Evolutionary conservation across 2,113 vertebrate genomes (phyloP).

Genomic region (Phalacrocorax carbo): DNA sequence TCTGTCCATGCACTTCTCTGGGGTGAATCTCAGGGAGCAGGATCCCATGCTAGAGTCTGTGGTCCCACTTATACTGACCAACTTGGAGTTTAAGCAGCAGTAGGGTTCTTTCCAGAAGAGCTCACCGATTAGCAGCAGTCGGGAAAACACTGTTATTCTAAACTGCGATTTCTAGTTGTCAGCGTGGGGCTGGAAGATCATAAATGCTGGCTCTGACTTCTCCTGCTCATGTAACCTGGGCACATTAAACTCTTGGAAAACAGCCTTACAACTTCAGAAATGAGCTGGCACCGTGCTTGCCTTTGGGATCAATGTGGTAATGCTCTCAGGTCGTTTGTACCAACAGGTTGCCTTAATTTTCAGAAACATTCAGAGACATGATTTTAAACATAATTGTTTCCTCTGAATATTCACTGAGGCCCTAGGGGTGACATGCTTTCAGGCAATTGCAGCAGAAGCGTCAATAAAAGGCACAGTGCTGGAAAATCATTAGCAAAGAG

Average conservation of each 20-base stretch:
- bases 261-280: not conserved
- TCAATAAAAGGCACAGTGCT: conserved; percentile 2
- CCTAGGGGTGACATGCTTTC: not conserved
- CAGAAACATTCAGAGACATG: not conserved
- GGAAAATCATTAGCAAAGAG: not conserved
- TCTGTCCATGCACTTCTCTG: not conserved
- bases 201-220: not conserved
- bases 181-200: not conserved
- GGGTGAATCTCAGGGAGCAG: not conserved
- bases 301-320: not conserved
- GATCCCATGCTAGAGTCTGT: not conserved
- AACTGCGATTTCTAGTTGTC: not conserved
- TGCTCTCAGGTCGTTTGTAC: not conserved
- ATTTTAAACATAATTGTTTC: not conserved
- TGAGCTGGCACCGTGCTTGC: not conserved
- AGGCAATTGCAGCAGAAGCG: not conserved
- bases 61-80: not conserved
- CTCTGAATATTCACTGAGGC: conserved; percentile 5
- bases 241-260: not conserved
- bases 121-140: not conserved
- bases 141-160: not conserved
- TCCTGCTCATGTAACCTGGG: not conserved
- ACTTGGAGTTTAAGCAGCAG: not conserved
- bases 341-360: conserved; percentile 39
- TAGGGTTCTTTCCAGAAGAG: not conserved